These are phyloP conservation scores for Nemopilema nomurai DNA, from an alignment of 30 jellyfish, hydroid and myxozoan genomes.

Conservation along the genomic window DNA sequence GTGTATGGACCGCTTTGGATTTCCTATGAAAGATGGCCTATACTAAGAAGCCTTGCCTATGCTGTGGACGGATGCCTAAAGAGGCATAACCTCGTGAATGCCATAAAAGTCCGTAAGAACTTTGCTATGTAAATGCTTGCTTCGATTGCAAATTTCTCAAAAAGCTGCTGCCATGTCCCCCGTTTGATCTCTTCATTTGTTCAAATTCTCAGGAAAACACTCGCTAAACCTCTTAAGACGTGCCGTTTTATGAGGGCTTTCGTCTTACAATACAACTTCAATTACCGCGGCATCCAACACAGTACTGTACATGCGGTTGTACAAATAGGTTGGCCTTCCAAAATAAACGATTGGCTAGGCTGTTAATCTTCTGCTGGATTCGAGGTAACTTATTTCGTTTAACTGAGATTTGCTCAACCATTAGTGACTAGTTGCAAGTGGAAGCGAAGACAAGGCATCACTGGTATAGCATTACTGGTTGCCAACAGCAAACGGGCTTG, in stretches of 20 bases:
- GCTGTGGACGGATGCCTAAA: no score
- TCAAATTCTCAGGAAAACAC: background rate
- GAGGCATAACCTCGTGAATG: no score
- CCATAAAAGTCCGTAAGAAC: no score
- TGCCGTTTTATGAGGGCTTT: background rate
- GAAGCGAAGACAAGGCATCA: background rate
- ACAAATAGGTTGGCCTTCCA: background rate
- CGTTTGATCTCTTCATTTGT: background rate
- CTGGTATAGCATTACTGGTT: background rate
- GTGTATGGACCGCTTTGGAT: no score
- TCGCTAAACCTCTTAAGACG: background rate
- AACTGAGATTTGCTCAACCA: background rate
- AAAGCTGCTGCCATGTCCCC: no score
- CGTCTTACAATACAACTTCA: background rate
- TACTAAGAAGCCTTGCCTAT: no score
- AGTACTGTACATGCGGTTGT: background rate
- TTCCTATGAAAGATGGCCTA: no score
- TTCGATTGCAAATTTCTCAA: no score
- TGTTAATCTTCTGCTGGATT: background rate
- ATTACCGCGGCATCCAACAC: background rate
- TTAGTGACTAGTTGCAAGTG: background rate
- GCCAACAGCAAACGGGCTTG: no score
- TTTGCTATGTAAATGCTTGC: no score
- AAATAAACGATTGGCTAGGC: background rate
- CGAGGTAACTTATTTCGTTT: background rate